A percentile compares a stretch with the other conserved stretches of the same genome.
Evolutionary conservation across 2,113 vertebrate genomes (phyloP).

Genomic region (Holacanthus passer): DNA sequence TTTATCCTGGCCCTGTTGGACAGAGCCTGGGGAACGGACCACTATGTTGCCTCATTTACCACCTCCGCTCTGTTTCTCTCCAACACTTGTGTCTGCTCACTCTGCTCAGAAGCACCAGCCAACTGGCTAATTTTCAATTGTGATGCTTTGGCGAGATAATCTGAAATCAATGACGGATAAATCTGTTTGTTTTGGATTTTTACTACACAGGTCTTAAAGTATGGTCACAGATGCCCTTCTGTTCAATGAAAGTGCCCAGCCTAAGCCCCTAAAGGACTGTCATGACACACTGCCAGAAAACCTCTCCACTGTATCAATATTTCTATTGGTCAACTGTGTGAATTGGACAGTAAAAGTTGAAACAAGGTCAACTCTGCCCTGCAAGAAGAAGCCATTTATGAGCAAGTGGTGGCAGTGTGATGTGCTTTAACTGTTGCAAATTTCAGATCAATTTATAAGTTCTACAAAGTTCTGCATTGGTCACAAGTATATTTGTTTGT

Average conservation of each 20-base stretch:
- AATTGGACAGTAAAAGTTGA: neutral
- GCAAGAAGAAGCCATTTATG: neutral
- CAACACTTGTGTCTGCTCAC: neutral
- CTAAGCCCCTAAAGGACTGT: neutral
- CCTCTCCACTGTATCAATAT: neutral
- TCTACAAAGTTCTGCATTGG: neutral
- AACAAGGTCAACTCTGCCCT: neutral
- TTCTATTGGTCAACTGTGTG: neutral
- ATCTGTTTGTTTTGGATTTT: neutral
- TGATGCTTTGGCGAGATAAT: neutral
- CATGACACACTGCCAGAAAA: neutral
- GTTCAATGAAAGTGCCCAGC: neutral
- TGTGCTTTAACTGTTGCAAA: neutral
- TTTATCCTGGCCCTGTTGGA: neutral
- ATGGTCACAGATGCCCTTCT: neutral
- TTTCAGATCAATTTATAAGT: neutral
- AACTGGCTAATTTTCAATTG: neutral
- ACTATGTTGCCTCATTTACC: neutral
- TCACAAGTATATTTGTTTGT: neutral
- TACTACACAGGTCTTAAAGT: neutral
- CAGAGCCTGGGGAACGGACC: slow-evolving; percentile 5
- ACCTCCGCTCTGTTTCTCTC: neutral
- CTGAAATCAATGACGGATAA: neutral
- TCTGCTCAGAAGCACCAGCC: neutral
- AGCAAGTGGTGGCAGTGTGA: neutral